Evolutionary conservation across 2,113 vertebrate species (phyloP), one percentile per base, ranked within the genome.

Genomic region (Nibea albiflora): DNA sequence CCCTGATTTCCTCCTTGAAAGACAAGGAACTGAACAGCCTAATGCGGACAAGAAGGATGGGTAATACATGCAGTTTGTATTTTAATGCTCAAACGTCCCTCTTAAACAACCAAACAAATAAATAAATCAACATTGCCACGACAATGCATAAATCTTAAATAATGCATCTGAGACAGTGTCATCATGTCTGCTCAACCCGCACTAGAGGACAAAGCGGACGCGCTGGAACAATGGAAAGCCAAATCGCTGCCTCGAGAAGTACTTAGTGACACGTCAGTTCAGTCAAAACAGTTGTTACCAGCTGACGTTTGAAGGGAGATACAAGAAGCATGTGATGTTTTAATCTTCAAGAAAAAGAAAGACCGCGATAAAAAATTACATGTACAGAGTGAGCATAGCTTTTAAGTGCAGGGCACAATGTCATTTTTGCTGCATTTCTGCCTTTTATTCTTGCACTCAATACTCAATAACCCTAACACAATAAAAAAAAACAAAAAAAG

Each of bases 211-310:
- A 79, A 77, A 62, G 63, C 75, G 31, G 61, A 58, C 65, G 20
- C 15, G 46, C 11, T 39, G 82, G 35, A 62, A 72, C 66, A 71
- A 44, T 10, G 46, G 62, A 54, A 42, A 74, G 56, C 46, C 53
- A 68, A 56, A 66, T 28, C 74, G 26, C n/a, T 16, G 61, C 49
- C 54, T 72, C 54, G n/a, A 72, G 68, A 80, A 69, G 54, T 35
- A 79, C 50, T 81, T 20, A 60, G 42, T 64, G 56, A 68, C 26
- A 60, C 65, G 70, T 81, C 61, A 15, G 46, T 31, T 68, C 35
- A 12, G 62, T 82, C 82, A 73, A 69, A 85, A 64, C 20, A 46
- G 56, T 28, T 74, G 57, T 44, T 73, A 79, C 63, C 70, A 67
- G 73, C 57, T 68, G 68, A 22, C 22, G 57, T 73, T 47, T 61